Conservation (phyloP, 2,888 invertebrate species). For the Trichopria drosophilae region DNA sequence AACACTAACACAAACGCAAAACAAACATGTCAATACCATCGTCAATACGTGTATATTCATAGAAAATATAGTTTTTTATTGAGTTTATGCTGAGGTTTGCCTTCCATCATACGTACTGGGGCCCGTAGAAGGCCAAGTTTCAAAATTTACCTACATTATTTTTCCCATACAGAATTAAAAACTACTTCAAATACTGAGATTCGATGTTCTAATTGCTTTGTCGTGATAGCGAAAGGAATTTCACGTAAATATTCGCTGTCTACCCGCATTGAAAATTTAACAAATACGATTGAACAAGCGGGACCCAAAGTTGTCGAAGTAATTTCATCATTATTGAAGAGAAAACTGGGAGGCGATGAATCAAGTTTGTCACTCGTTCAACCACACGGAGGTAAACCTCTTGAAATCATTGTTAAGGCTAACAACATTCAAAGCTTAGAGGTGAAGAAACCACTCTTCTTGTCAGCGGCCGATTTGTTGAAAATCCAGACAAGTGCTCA, state of each 20-base stretch:
- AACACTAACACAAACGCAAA: too few species aligned
- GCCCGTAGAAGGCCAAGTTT: background rate
- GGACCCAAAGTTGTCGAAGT: background rate
- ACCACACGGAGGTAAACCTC: slow-evolving; percentile 1
- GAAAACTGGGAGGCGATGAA: background rate
- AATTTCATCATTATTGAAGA: background rate
- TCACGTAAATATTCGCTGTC: slow-evolving; percentile 10
- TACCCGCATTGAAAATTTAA: slow-evolving; percentile 4
- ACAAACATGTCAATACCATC: too few species aligned
- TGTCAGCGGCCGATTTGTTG: slow-evolving; percentile 6
- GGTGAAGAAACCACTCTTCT: background rate
- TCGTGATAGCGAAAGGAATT: slow-evolving; percentile 3
- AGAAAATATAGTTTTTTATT: too few species aligned
- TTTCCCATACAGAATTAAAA: background rate
- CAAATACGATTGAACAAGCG: background rate
- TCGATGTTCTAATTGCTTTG: slow-evolving; percentile 10
- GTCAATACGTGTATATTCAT: too few species aligned
- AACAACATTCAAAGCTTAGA: too few species aligned
- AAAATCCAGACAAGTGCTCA: slow-evolving; percentile 9
- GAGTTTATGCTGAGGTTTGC: too few species aligned
- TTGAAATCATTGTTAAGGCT: background rate
- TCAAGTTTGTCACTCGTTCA: slow-evolving; percentile 7
- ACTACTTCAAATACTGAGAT: background rate
- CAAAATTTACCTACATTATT: slow-evolving; percentile 2
- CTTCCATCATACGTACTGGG: too few species aligned